These are phyloP conservation scores for Notocelia uddmanniana DNA, from an alignment of 2,888 invertebrate species.

Conservation along the genomic window DNA sequence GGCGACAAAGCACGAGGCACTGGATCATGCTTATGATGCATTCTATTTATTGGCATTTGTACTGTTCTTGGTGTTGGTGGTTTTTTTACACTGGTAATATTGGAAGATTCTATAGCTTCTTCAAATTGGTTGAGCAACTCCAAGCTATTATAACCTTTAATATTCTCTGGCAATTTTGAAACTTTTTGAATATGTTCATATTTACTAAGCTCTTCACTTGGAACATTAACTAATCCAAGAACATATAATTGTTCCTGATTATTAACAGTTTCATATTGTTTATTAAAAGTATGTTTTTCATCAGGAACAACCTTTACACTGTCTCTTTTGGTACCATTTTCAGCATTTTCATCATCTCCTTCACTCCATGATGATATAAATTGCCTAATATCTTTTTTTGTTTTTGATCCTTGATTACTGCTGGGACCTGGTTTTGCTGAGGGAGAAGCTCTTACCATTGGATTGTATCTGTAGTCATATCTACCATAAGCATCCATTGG, in stretches of 20 bases:
- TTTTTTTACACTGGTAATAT: conserved; percentile 59
- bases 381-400: conserved; percentile 77
- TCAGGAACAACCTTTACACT: conserved; percentile 55
- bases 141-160: conserved; percentile 80
- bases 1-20: conserved; percentile 75
- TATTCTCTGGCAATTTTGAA: conserved; percentile 82
- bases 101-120: conserved; percentile 77
- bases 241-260: conserved; percentile 81
- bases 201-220: conserved; percentile 79
- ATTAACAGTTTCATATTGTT: conserved; percentile 58
- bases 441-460: conserved; percentile 57
- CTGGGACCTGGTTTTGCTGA: conserved; percentile 58
- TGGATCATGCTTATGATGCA: conserved; percentile 53
- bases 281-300: conserved; percentile 56
- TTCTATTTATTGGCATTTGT: conserved; percentile 55
- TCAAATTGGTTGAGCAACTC: conserved; percentile 81
- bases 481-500: conserved; percentile 69
- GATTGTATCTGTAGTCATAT: conserved; percentile 68
- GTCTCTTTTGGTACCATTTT: conserved; percentile 63
- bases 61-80: conserved; percentile 57
- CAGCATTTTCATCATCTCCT: conserved; percentile 76
- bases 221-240: conserved; percentile 78
- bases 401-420: conserved; percentile 57
- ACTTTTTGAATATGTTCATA: conserved; percentile 84
- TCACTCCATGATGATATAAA: conserved; percentile 84